phyloP scores from a whole-genome alignment of 2,113 vertebrate species.

The Rattus rattus region DNA sequence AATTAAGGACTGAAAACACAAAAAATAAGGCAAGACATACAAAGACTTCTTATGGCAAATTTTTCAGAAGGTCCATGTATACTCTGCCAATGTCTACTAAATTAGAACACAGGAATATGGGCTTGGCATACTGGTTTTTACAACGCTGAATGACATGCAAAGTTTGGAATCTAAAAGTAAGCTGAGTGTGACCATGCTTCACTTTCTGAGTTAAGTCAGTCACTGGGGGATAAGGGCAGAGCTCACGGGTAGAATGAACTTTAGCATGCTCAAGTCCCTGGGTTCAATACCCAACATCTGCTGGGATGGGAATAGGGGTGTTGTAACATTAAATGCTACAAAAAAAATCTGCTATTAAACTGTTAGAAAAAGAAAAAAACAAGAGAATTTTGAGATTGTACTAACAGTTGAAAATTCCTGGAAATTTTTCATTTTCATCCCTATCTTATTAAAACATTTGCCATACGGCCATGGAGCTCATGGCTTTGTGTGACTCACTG shows the following conservation, averaged over 20 bases:
- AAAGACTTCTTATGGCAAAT: not conserved
- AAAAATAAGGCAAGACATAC: not conserved
- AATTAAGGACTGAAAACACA: conserved; percentile 32
- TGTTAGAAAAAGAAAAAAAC: not conserved
- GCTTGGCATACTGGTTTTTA: not conserved
- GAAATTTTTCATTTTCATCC: conserved; percentile 32
- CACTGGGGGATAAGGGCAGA: not conserved
- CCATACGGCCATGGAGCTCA: not conserved
- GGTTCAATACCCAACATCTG: not conserved
- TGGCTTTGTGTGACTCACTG: not conserved
- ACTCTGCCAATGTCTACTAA: not conserved
- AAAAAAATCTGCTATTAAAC: conserved; percentile 51
- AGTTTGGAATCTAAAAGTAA: conserved; percentile 51
- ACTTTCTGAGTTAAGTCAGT: not conserved
- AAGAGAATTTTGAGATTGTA: not conserved
- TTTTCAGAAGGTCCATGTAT: conserved; percentile 20
- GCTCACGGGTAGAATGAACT: not conserved
- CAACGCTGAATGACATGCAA: not conserved
- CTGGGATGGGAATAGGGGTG: not conserved
- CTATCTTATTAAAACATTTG: conserved; percentile 53
- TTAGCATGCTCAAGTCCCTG: not conserved
- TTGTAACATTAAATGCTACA: not conserved
- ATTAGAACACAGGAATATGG: not conserved
- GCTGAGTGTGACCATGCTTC: not conserved
- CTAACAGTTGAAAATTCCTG: conserved; percentile 45